These are phyloP conservation scores for Nebria brevicollis DNA, from an alignment of 2,888 invertebrate species.

Conservation along the genomic window DNA sequence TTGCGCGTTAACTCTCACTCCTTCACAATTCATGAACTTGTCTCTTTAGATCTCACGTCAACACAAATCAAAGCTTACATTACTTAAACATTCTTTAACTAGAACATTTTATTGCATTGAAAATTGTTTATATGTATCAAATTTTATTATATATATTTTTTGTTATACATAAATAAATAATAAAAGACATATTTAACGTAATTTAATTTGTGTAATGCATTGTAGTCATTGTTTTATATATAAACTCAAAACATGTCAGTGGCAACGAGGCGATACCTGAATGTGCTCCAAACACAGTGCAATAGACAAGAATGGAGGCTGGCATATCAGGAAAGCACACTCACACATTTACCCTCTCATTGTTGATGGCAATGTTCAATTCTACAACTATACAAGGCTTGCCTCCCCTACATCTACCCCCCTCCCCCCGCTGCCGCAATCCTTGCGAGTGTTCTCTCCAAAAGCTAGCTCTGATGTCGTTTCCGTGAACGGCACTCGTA, in stretches of 20 bases:
- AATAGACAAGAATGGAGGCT: background rate
- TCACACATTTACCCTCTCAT: background rate
- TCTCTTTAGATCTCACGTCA: no score
- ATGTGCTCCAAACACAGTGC: background rate
- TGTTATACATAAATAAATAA: no score
- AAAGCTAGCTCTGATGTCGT: constrained; percentile 15
- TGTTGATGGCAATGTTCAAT: background rate
- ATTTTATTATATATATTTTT: no score
- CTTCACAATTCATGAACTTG: background rate
- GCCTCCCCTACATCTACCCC: background rate
- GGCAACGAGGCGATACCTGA: background rate
- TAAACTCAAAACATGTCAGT: background rate
- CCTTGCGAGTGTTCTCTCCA: background rate
- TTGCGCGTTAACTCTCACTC: background rate
- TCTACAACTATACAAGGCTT: background rate
- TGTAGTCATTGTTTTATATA: no score
- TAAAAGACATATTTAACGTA: no score
- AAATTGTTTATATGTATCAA: no score
- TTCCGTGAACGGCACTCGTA: constrained; percentile 41
- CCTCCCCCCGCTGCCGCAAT: no score
- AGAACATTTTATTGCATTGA: no score
- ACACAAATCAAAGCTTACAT: no score
- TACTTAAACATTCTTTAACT: no score
- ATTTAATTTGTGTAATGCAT: background rate
- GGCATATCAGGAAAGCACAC: background rate